Percentiles rank a stretch among this genome's conserved stretches.
phyloP scores from a whole-genome alignment of 1,140 invertebrate species.

The Drosophila busckii region DNA sequence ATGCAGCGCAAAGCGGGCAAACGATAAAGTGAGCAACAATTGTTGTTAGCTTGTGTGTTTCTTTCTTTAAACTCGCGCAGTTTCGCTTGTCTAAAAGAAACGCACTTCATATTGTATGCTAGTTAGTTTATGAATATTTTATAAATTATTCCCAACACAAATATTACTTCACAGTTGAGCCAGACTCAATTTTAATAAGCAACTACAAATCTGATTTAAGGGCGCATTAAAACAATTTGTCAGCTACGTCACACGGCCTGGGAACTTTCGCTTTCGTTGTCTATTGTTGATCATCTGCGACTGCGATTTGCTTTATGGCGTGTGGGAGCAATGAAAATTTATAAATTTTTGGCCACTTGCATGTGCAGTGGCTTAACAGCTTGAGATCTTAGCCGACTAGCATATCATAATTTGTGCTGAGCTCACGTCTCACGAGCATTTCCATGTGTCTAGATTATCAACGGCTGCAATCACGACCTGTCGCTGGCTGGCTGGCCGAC shows the following conservation, averaged over 20 bases:
- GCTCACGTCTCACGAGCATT: conserved; percentile 48
- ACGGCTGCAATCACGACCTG: conserved; percentile 55
- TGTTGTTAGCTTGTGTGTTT: background rate
- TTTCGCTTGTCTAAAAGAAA: no score
- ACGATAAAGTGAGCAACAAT: conserved; percentile 5
- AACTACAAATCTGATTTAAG: no score
- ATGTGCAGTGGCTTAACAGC: conserved; percentile 48
- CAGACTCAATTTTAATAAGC: no score
- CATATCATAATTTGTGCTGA: conserved; percentile 63
- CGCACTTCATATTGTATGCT: no score
- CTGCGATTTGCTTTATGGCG: conserved; percentile 31
- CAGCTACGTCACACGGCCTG: conserved; percentile 41
- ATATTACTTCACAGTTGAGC: no score
- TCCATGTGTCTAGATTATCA: conserved; percentile 65
- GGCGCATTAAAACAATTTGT: conserved; percentile 10
- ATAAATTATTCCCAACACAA: no score
- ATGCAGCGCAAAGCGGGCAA: conserved; percentile 22
- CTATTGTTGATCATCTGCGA: conserved; percentile 56
- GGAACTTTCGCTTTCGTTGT: conserved; percentile 62
- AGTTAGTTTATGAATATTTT: no score
- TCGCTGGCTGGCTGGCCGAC: no score
- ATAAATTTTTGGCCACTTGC: conserved; percentile 31
- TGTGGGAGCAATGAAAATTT: conserved; percentile 63
- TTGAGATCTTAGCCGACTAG: conserved; percentile 29
- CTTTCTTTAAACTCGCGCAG: no score